These are phyloP conservation scores for Physella acuta DNA, from an alignment of 1,140 invertebrate species.

Conservation along the genomic window DNA sequence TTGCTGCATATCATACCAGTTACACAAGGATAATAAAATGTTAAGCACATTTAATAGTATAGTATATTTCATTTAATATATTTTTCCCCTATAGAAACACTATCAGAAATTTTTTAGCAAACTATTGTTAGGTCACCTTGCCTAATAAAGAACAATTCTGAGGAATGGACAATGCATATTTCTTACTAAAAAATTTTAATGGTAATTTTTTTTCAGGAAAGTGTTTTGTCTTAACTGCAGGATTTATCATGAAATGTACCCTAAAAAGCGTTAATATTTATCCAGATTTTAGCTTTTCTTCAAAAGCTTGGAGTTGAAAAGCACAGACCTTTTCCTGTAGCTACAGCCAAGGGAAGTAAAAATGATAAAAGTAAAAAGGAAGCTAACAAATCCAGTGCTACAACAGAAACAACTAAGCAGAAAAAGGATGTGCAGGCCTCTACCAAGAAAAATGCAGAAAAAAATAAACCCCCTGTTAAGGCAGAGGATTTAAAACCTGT, in stretches of 20 bases:
- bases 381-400: background rate
- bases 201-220: background rate
- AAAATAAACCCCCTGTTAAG: background rate
- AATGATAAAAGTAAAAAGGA: constrained; percentile 1
- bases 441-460: constrained; percentile 40
- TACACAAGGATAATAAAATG: too few relatives aligned
- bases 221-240: background rate
- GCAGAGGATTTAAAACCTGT: constrained; percentile 12
- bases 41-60: too few relatives aligned
- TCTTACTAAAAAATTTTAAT: background rate
- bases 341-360: background rate
- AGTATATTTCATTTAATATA: too few relatives aligned
- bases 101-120: too few relatives aligned
- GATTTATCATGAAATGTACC: background rate
- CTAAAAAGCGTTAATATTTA: constrained; percentile 12
- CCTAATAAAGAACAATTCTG: background rate
- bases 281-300: constrained; percentile 46
- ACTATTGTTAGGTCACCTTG: background rate
- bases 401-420: constrained; percentile 28
- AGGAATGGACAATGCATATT: background rate
- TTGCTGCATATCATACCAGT: too few relatives aligned
- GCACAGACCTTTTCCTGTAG: constrained; percentile 30
- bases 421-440: constrained; percentile 42
- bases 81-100: too few relatives aligned
- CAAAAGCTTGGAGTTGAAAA: constrained; percentile 43